Evolutionary conservation across 1,140 invertebrate species (phyloP), one percentile per base, ranked within the genome.

Genomic region (Plectus sambesii): DNA sequence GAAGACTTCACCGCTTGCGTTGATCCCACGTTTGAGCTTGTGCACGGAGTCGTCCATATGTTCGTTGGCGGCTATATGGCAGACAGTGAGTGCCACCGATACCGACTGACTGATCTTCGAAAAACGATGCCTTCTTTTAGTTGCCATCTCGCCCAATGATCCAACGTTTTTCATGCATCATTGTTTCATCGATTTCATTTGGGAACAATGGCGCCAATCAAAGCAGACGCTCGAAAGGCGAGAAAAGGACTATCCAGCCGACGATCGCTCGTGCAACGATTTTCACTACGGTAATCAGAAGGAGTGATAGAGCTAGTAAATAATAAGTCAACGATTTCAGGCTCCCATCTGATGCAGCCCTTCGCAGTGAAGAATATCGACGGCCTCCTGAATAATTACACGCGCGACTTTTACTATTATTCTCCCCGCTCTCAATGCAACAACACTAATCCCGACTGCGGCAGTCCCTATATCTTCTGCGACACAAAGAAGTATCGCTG

Each of bases 161-260:
- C 30, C 30, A 17, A 17, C 30, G 12, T 33, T 33, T 17, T 33
- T 33, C 17, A 17, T 17, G 12, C 55, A 55, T 37, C 60, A 62
- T 47, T 44, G 51, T 12, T 60, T 58, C 47, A 38, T 60, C n/a
- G 60, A 62, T 27, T 51, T 49, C 25, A 35, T 62, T 39, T 62
- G 48, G 47, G 49, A 58, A 41, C 37, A 42, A n/a, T 62, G 60
- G 33, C 39, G 58, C 19, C 43, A 36, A 6, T 37, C 29, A 19
- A 53, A 58, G 41, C 45, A 39, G 41, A 49, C 41, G 12, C 30
- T 17, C 30, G 17, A 17, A 12, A 17, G 17, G 17, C 30, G 30
- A 17, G 30, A 33, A 33, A 33, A 12, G 30, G 30, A 33, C 17
- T 33, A 33, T 33, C 30, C 30, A 17, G 30, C 30, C 30, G 30